A percentile compares a stretch with the other conserved stretches of the same genome.
Evolutionary conservation across 2,888 invertebrate genomes (phyloP).

Genomic region (Hecatera dysodea): DNA sequence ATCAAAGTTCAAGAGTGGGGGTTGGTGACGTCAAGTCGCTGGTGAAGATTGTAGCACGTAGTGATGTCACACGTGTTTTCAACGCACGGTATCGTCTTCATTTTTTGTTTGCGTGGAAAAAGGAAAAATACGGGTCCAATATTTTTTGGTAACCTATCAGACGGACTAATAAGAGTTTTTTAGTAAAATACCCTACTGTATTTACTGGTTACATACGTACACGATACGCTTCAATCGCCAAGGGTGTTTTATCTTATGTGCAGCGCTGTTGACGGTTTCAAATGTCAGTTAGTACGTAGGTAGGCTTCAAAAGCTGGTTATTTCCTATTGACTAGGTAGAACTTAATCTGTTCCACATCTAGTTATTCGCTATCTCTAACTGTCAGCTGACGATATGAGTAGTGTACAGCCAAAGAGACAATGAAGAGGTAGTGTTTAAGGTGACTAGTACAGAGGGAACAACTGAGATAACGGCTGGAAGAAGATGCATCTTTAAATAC

Average conservation of each 20-base stretch:
- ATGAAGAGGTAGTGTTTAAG: background rate
- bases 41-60: no score
- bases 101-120: no score
- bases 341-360: background rate
- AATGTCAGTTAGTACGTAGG: constrained; percentile 22
- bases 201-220: constrained; percentile 17
- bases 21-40: no score
- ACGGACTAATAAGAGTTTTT: no score
- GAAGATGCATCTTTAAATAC: background rate
- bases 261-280: constrained; percentile 35
- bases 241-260: constrained; percentile 42
- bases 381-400: background rate
- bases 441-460: background rate
- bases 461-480: background rate
- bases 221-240: constrained; percentile 40
- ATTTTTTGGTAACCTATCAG: no score
- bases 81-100: no score
- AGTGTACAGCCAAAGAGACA: background rate
- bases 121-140: no score
- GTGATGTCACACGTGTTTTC: no score
- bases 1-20: no score
- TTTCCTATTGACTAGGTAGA: background rate
- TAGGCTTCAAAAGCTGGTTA: constrained; percentile 16
- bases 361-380: background rate
- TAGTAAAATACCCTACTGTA: no score